A percentile compares a stretch with the other conserved stretches of the same genome.
Conservation (phyloP, 1,140 invertebrate species). For the Drosophila pseudoobscura region DNA sequence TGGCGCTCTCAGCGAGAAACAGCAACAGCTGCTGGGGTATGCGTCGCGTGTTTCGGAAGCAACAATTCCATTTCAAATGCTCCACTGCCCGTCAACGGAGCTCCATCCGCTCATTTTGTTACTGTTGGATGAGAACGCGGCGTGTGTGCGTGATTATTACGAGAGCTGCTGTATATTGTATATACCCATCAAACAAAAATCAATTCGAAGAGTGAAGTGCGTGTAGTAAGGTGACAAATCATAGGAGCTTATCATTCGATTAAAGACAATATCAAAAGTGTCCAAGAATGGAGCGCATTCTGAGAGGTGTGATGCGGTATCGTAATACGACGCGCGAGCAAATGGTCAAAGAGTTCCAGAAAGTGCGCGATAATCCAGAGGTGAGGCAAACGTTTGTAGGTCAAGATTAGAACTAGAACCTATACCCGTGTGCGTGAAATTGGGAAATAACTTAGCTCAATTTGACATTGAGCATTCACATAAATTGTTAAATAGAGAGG, state of each 20-base stretch:
- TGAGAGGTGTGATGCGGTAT: constrained; percentile 94
- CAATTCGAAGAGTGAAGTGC: constrained; percentile 49
- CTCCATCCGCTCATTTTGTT: constrained; percentile 36
- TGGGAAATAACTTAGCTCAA: constrained; percentile 16
- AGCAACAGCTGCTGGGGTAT: constrained; percentile 41
- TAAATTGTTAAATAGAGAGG: constrained; percentile 1
- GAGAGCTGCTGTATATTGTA: not conserved
- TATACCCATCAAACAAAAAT: constrained; percentile 31
- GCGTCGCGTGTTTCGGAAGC: constrained; percentile 66
- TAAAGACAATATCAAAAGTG: not conserved
- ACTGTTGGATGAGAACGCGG: constrained; percentile 1
- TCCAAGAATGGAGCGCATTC: constrained; percentile 90
- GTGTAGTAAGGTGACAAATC: constrained; percentile 45
- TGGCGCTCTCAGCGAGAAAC: constrained; percentile 14
- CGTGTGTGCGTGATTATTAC: constrained; percentile 30
- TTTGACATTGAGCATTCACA: constrained; percentile 28
- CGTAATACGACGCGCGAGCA: constrained; percentile 89
- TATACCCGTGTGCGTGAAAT: not conserved
- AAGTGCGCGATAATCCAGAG: constrained; percentile 93
- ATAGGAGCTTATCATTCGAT: constrained; percentile 13
- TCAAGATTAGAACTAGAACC: constrained; percentile 12
- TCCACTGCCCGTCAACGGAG: constrained; percentile 20
- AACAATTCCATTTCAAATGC: constrained; percentile 68
- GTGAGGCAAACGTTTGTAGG: constrained; percentile 84
- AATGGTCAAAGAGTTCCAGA: constrained; percentile 95